Percentiles rank a stretch among this genome's conserved stretches.
Evolutionary conservation across 2,113 vertebrate species (phyloP).

Genomic region (Paedocypris sp.): DNA sequence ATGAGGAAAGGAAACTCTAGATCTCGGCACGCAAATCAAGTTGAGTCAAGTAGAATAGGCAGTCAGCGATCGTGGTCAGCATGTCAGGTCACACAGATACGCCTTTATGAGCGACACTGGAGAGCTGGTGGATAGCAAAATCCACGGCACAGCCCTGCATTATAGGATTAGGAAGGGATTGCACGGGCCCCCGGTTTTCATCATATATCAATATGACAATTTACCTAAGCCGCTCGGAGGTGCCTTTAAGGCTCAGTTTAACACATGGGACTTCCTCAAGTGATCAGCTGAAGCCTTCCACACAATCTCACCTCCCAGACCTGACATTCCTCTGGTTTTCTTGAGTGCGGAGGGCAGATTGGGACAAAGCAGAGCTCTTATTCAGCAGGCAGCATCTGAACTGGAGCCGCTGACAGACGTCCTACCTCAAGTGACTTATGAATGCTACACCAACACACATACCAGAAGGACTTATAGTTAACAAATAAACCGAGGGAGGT

Average conservation of each 20-base stretch:
- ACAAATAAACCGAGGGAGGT: background rate
- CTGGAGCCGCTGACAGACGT: conserved; percentile 17
- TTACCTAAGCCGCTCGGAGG: conserved; percentile 29
- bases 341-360: conserved; percentile 35
- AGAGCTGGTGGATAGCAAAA: conserved; percentile 35
- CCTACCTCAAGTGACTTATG: background rate
- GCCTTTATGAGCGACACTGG: conserved; percentile 30
- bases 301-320: conserved; percentile 32
- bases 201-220: conserved; percentile 36
- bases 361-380: conserved; percentile 26
- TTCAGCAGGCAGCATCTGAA: conserved; percentile 10
- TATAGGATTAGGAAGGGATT: conserved; percentile 35
- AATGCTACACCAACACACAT: background rate
- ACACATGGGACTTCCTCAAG: conserved; percentile 37
- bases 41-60: conserved; percentile 37
- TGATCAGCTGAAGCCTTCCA: conserved; percentile 35
- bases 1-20: conserved; percentile 36
- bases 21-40: conserved; percentile 22
- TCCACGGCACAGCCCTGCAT: conserved; percentile 30
- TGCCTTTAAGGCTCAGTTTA: conserved; percentile 28
- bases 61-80: conserved; percentile 36
- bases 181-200: conserved; percentile 32
- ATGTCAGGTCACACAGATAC: conserved; percentile 41
- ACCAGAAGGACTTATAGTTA: background rate
- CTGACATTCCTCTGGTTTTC: conserved; percentile 35